Evolutionary conservation across 1,140 invertebrate genomes (phyloP).

Genomic region (Drosophila mojavensis): DNA sequence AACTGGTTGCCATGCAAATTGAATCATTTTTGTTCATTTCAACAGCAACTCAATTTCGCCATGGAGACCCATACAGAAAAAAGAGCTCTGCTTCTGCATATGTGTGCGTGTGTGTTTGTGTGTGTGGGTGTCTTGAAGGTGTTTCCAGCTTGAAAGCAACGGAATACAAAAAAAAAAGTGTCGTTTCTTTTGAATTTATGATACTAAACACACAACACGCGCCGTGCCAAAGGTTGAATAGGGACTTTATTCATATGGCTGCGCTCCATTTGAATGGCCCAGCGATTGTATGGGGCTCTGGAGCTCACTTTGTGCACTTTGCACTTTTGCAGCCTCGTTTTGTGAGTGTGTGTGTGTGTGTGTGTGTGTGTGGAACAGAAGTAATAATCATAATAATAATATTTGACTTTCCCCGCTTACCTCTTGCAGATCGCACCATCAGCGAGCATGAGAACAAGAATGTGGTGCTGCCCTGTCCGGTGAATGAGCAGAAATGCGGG

Average conservation of each 20-base stretch:
- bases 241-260: constrained; percentile 51
- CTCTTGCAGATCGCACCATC: constrained; percentile 73
- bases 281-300: neutral
- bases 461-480: constrained; percentile 89
- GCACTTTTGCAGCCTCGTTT: constrained; percentile 49
- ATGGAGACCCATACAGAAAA: constrained; percentile 23
- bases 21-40: constrained; percentile 63
- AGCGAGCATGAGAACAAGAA: constrained; percentile 86
- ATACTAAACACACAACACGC: constrained; percentile 47
- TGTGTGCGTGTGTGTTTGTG: neutral
- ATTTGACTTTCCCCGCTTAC: constrained; percentile 20
- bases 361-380: neutral
- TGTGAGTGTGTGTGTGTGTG: too few species aligned
- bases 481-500: constrained; percentile 91
- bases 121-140: constrained; percentile 26
- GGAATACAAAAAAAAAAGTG: constrained; percentile 28
- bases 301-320: constrained; percentile 23
- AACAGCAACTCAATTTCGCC: constrained; percentile 40
- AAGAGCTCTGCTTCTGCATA: neutral
- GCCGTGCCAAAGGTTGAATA: constrained; percentile 32
- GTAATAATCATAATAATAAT: constrained; percentile 26
- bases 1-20: constrained; percentile 54
- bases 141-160: constrained; percentile 9
- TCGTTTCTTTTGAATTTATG: constrained; percentile 61
- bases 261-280: constrained; percentile 37